Evolutionary conservation across 2,113 vertebrate species (phyloP), one percentile per base, ranked within the genome.

Genomic region (Crypturellus undulatus): DNA sequence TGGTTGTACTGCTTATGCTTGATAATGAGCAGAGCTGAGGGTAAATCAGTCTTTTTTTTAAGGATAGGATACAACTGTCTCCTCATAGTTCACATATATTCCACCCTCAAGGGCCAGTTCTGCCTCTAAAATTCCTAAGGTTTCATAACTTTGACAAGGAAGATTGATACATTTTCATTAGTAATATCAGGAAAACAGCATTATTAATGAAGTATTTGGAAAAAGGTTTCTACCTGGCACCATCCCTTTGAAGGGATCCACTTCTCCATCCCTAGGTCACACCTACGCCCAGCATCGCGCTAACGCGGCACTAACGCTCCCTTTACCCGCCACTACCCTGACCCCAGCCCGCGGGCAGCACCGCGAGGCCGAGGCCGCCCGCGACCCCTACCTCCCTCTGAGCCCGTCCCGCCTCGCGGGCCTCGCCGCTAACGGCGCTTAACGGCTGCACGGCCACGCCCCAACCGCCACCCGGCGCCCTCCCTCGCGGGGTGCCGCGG

Each of bases 381-480:
- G 38, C 17, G 28, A 42, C 45, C 38, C 20, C 47, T 36, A 9
- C 51, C 52, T 1, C 40, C 36, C 36, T 52, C 5, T n/a, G 6
- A 43, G 28, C 9, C 42, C 2, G 2, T 7, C 3, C 25, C 56
- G n/a, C 12, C 40, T 49, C 45, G 3, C 15, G 25, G 14, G 10
- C 2, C 0, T 2, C 0, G 6, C 34, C 0, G 0, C 2, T 10
- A 25, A 28, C 4, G 2, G 3, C 6, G 4, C 25, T 54, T 42
- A 34, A 17, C 0, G 9, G 64, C 3, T 51, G 47, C 47, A 22
- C 21, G 17, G 4, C 40, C 12, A 30, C 26, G 10, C 19, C 10
- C 2, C 24, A 19, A 10, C 3, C 12, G 2, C 1, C 17, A 4
- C 18, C 28, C 54, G 15, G 54, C 54, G 16, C 54, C 54, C 26